Conservation (phyloP, 2,888 invertebrate species). For the Amorpha juglandis region DNA sequence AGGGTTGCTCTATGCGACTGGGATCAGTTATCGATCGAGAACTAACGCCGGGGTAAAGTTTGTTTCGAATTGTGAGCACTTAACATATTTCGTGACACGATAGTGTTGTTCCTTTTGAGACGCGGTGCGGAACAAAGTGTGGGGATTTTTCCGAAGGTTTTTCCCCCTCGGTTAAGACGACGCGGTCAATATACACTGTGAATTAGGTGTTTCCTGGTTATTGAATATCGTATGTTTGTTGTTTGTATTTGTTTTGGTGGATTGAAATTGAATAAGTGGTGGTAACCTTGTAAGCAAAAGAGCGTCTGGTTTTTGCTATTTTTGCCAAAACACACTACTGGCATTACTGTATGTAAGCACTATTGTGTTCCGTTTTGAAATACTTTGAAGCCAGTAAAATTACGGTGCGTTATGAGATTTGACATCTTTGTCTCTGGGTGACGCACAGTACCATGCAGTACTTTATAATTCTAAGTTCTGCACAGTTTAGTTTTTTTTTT, state of each 20-base stretch:
- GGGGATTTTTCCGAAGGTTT: not conserved
- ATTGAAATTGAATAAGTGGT: not conserved
- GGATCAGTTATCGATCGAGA: conserved; percentile 28
- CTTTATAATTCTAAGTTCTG: too few species aligned
- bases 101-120: not conserved
- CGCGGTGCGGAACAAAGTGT: conserved; percentile 1
- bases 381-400: too few species aligned
- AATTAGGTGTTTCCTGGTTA: not conserved
- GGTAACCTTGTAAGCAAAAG: not conserved
- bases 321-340: too few species aligned
- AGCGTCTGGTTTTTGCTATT: too few species aligned
- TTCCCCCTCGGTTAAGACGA: not conserved
- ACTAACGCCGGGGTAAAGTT: conserved; percentile 23
- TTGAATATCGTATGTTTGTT: not conserved
- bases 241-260: not conserved
- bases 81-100: conserved; percentile 26
- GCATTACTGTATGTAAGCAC: too few species aligned
- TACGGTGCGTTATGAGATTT: too few species aligned
- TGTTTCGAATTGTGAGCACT: conserved; percentile 24
- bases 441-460: too few species aligned
- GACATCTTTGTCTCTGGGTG: too few species aligned
- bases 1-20: conserved; percentile 2
- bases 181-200: not conserved
- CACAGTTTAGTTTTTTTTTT: too few species aligned
- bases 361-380: too few species aligned